These are phyloP conservation scores for Leptinotarsa haldemani DNA, from an alignment of 2,888 invertebrate species.

Conservation along the genomic window DNA sequence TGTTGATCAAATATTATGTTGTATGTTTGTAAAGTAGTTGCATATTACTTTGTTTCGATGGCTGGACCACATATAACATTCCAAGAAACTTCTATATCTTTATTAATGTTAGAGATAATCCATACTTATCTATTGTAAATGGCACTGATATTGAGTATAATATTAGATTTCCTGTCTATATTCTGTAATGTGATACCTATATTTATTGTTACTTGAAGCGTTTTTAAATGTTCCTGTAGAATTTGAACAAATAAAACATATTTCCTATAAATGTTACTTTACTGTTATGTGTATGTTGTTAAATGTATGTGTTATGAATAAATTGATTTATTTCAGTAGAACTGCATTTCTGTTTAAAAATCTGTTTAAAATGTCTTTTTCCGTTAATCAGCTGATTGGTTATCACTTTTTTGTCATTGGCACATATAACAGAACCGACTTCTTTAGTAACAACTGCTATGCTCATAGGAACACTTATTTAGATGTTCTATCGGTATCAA, in stretches of 20 bases:
- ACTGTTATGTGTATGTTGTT: background rate
- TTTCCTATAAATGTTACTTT: background rate
- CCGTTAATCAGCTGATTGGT: no score
- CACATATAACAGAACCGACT: no score
- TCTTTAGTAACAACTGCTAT: no score
- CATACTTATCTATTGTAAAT: conserved; percentile 33
- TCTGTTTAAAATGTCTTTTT: no score
- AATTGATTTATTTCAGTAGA: background rate
- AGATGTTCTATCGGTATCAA: no score
- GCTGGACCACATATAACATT: background rate
- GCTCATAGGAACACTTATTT: no score
- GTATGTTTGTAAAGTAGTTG: background rate
- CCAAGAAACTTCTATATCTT: background rate
- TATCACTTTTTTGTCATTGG: background rate
- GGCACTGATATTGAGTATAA: conserved; percentile 28
- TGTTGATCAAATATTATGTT: background rate
- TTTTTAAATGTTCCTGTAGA: background rate
- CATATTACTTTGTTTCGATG: background rate
- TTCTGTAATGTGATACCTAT: background rate
- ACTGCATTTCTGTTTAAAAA: background rate
- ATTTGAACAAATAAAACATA: background rate
- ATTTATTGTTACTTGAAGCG: background rate
- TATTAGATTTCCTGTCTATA: background rate
- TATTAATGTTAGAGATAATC: background rate
- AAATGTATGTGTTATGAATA: background rate